Percentiles rank a stretch among this genome's conserved stretches.
phyloP scores from a whole-genome alignment of 2,888 invertebrate genomes.

The Ypsolopha scabrella region DNA sequence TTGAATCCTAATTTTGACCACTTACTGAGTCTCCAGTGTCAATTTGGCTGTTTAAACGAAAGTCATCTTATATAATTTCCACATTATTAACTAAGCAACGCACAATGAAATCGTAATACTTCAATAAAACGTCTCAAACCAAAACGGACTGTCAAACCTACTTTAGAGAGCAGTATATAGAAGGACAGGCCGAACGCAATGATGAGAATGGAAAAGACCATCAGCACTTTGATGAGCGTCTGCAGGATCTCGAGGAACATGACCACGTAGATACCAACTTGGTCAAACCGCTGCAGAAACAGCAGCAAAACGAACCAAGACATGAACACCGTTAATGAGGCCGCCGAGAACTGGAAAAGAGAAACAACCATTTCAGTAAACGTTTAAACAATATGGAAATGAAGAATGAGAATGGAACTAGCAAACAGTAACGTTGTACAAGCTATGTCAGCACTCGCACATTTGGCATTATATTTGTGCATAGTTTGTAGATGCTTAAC shows the following conservation, averaged over 20 bases:
- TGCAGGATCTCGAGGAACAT: constrained; percentile 94
- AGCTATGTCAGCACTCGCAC: too few species aligned
- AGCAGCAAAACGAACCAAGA: constrained; percentile 91
- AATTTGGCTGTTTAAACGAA: too few species aligned
- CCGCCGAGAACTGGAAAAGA: constrained; percentile 76
- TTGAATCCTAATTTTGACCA: too few species aligned
- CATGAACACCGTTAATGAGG: constrained; percentile 85
- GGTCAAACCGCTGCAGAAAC: constrained; percentile 83
- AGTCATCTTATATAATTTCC: too few species aligned
- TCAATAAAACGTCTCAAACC: constrained; percentile 7
- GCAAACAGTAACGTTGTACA: too few species aligned
- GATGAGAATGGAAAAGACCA: constrained; percentile 91
- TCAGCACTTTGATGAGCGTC: constrained; percentile 86
- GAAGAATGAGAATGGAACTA: too few species aligned
- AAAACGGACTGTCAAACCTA: constrained; percentile 36
- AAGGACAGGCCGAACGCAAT: constrained; percentile 92
- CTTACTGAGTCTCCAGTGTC: too few species aligned
- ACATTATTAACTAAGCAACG: too few species aligned
- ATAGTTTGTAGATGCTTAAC: too few species aligned
- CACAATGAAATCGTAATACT: too few species aligned
- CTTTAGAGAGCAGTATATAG: constrained; percentile 85
- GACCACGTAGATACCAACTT: constrained; percentile 92
- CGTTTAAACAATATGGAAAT: too few species aligned
- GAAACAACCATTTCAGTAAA: background rate
- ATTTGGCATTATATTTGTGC: too few species aligned